A percentile compares a stretch with the other conserved stretches of the same genome.
Evolutionary conservation across 2,888 invertebrate genomes (phyloP).

Genomic region (Portevinia maculata): DNA sequence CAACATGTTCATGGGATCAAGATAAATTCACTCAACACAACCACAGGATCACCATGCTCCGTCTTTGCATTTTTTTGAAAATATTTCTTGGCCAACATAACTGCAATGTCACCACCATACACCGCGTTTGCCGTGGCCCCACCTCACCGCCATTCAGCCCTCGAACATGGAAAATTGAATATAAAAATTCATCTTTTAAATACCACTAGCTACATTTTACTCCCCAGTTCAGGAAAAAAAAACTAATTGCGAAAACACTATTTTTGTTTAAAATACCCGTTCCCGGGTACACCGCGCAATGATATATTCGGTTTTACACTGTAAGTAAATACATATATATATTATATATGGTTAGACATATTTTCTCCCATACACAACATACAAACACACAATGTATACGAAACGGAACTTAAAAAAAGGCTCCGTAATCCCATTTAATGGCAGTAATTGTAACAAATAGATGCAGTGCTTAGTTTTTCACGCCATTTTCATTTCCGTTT

Average conservation of each 20-base stretch:
- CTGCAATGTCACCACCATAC: conserved; percentile 55
- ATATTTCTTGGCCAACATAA: conserved; percentile 36
- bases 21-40: conserved; percentile 48
- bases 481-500: conserved; percentile 68
- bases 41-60: conserved; percentile 30
- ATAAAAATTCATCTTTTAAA: conserved; percentile 43
- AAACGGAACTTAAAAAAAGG: conserved; percentile 44
- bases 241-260: conserved; percentile 42
- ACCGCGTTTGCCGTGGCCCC: conserved; percentile 41
- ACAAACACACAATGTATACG: conserved; percentile 1
- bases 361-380: conserved; percentile 4
- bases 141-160: background rate
- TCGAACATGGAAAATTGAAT: conserved; percentile 57
- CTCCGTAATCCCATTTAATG: conserved; percentile 58
- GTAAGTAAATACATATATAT: conserved; percentile 1
- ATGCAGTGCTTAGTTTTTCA: conserved; percentile 66
- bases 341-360: no score
- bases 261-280: background rate
- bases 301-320: conserved; percentile 32
- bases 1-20: conserved; percentile 14
- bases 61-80: conserved; percentile 18
- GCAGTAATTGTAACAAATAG: conserved; percentile 69
- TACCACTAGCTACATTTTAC: conserved; percentile 22
- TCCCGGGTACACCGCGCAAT: conserved; percentile 25
- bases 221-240: conserved; percentile 8